Evolutionary conservation across 2,113 vertebrate genomes (phyloP).

Genomic region (Lynx canadensis): DNA sequence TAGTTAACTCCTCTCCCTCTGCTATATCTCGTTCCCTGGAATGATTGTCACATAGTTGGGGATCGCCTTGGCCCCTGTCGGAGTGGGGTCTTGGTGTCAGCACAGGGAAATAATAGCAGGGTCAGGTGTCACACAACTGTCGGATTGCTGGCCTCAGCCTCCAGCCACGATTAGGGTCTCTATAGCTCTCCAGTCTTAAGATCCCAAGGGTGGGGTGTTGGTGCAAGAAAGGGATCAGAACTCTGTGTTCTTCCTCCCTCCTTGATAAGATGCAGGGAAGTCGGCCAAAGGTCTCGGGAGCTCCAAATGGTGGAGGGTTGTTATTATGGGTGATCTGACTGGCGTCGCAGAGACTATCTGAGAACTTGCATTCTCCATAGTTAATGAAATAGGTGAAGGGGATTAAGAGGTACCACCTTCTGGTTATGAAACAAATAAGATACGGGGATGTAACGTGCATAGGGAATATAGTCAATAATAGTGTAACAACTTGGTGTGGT

Average conservation of each 20-base stretch:
- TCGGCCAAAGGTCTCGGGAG: background rate
- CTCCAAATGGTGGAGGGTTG: background rate
- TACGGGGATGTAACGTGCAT: background rate
- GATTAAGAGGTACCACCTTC: background rate
- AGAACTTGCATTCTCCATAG: background rate
- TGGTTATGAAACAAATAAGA: background rate
- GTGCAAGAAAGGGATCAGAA: background rate
- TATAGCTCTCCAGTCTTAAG: background rate
- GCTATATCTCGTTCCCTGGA: background rate
- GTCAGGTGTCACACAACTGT: background rate
- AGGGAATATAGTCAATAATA: background rate
- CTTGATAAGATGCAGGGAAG: background rate
- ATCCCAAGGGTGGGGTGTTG: background rate
- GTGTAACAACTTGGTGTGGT: background rate
- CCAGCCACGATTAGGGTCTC: background rate
- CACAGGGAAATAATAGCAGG: background rate
- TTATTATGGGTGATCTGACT: background rate
- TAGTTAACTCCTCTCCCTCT: background rate
- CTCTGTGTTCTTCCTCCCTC: background rate
- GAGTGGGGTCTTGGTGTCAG: background rate
- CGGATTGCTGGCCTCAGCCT: background rate
- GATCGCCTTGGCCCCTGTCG: background rate
- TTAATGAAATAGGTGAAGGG: background rate
- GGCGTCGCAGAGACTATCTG: background rate
- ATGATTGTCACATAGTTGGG: background rate